A percentile compares a stretch with the other conserved stretches of the same genome.
phyloP scores from a whole-genome alignment of 2,113 vertebrate species.

The Gallinago undulata region DNA sequence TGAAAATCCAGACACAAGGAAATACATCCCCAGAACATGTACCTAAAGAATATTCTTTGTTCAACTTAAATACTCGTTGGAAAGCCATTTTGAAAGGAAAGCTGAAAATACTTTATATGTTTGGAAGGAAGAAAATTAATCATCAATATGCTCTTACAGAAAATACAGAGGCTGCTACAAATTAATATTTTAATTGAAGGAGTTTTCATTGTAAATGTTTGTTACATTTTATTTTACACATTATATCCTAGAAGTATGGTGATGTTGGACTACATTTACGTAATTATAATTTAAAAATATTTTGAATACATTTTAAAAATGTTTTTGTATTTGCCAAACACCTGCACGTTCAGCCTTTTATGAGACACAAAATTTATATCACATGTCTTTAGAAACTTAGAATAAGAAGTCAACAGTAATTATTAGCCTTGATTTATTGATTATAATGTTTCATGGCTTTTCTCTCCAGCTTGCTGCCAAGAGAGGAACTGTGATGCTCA shows the following conservation, averaged over 20 bases:
- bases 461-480: neutral
- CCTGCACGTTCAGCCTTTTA: neutral
- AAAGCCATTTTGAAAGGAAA: neutral
- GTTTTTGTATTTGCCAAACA: neutral
- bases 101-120: neutral
- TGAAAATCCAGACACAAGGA: neutral
- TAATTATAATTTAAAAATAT: neutral
- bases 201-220: neutral
- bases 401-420: neutral
- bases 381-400: neutral
- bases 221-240: neutral
- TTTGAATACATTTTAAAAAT: neutral
- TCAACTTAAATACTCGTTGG: neutral
- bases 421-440: neutral
- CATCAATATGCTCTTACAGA: neutral
- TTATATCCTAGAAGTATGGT: neutral
- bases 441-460: neutral
- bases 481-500: neutral
- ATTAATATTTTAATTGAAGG: neutral
- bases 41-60: neutral
- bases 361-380: neutral
- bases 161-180: neutral
- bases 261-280: neutral
- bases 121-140: neutral
- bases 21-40: neutral